Evolutionary conservation across 2,888 invertebrate genomes (phyloP), one percentile per base, ranked within the genome.

Genomic region (Dasypogon diadema): DNA sequence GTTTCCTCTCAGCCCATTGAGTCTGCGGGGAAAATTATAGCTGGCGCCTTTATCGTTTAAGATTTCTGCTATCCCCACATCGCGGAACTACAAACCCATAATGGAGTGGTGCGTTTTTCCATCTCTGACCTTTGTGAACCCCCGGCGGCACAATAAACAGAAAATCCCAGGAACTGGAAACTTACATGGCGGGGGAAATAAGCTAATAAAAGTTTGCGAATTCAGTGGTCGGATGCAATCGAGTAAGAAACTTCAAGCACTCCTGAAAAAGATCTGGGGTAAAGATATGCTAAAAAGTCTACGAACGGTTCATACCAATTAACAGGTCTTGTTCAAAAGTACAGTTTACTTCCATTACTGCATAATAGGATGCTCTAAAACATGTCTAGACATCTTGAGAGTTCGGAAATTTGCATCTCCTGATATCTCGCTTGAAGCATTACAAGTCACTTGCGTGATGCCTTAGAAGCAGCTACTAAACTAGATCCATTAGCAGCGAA

Each of bases 401-500:
- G 37, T 60, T 60, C 37, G 60, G 18, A 60, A 60, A 60, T 34
- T 60, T 60, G 60, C 60, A 60, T 60, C 42, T 60, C 34, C 60
- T 60, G 60, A 37, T 60, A 60, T 60, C 14, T 34, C 37, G 60
- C n/a, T 60, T 51, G 6, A 18, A 2, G 37, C 12, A 37, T 8
- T 34, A 37, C 18, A 60, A n/a, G 26, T 30, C 30, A 8, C 8
- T 30, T 16, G 10, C 18, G 4, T 6, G 14, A 30, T 24, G 58
- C 30, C 26, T 46, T 26, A 14, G 37, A n/a, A 21, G 12, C 0
- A 21, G 8, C 21, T n/a, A 34, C 60, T 18, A 75, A 76, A 76
- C 60, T 76, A 73, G 76, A 68, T 63, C 76, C 76, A 76, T 76
- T 76, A 73, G 73, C 73, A 48, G 46, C 60, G 46, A 37, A 1